Evolutionary conservation across 2,113 vertebrate genomes (phyloP).

Genomic region (Lasiurus cinereus): DNA sequence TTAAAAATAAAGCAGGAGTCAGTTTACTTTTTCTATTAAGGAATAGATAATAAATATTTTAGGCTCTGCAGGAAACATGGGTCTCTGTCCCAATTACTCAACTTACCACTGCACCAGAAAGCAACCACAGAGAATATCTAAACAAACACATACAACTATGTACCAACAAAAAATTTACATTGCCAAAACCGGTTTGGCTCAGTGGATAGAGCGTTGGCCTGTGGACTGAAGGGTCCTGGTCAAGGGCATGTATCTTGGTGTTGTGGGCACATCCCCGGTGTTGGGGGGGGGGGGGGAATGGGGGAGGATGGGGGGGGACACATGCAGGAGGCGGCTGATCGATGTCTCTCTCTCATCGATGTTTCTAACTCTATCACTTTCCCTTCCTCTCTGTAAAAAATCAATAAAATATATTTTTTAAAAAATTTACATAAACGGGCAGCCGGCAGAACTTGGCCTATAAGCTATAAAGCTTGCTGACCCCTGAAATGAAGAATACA

Average conservation of each 20-base stretch:
- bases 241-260: no score
- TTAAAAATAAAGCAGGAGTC: not conserved
- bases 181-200: no score
- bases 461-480: not conserved
- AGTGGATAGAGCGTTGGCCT: no score
- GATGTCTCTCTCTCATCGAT: no score
- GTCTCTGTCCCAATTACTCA: not conserved
- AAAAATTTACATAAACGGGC: conserved; percentile 59
- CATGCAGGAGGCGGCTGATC: no score
- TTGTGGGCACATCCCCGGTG: no score
- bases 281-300: no score
- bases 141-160: not conserved
- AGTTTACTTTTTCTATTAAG: not conserved
- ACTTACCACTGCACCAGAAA: not conserved
- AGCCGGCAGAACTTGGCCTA: not conserved
- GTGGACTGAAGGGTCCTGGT: no score
- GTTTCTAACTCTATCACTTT: no score
- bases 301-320: no score
- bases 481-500: conserved; percentile 46
- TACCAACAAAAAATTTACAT: conserved; percentile 20
- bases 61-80: not conserved
- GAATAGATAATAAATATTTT: not conserved
- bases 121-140: conserved; percentile 26
- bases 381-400: no score
- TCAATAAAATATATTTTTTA: no score